Evolutionary conservation across 2,888 invertebrate species (phyloP).

Genomic region (Leptinotarsa tumamoca): DNA sequence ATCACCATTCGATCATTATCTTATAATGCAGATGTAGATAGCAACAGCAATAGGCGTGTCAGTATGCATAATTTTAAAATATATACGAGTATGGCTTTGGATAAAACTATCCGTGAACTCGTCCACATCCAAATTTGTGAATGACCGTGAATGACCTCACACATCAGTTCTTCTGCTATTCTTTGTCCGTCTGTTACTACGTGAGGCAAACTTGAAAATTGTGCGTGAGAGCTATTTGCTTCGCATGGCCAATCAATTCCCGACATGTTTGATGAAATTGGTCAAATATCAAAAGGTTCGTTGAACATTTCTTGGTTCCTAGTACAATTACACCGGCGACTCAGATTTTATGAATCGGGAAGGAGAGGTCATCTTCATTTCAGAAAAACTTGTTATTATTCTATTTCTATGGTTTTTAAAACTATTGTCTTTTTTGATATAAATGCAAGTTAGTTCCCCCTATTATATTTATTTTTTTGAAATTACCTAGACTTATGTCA

Average conservation of each 20-base stretch:
- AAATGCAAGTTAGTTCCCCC: too few relatives aligned
- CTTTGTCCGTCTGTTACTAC: slow-evolving; percentile 6
- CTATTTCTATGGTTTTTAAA: too few relatives aligned
- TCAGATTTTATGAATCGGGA: too few relatives aligned
- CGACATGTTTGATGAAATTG: background rate
- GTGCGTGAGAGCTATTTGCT: slow-evolving; percentile 11
- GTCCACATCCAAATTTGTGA: slow-evolving; percentile 37
- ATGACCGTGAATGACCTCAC: slow-evolving; percentile 43
- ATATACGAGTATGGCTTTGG: slow-evolving; percentile 41
- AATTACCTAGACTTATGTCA: too few relatives aligned
- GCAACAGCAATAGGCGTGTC: slow-evolving; percentile 32
- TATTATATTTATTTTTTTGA: too few relatives aligned
- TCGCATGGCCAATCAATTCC: background rate
- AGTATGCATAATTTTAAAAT: slow-evolving; percentile 39
- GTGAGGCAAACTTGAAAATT: slow-evolving; percentile 10
- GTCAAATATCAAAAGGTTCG: background rate
- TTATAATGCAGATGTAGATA: slow-evolving; percentile 24
- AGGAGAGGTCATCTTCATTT: too few relatives aligned
- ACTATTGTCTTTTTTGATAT: too few relatives aligned
- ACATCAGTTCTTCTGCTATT: slow-evolving; percentile 19
- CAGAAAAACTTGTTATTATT: too few relatives aligned
- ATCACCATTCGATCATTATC: slow-evolving; percentile 24
- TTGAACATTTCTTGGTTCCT: too few relatives aligned
- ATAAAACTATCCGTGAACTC: slow-evolving; percentile 42
- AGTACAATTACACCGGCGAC: too few relatives aligned